These are phyloP conservation scores for Pentamera pediparva DNA, from an alignment of 53 echinoderm and acorn worm genomes.

Conservation along the genomic window DNA sequence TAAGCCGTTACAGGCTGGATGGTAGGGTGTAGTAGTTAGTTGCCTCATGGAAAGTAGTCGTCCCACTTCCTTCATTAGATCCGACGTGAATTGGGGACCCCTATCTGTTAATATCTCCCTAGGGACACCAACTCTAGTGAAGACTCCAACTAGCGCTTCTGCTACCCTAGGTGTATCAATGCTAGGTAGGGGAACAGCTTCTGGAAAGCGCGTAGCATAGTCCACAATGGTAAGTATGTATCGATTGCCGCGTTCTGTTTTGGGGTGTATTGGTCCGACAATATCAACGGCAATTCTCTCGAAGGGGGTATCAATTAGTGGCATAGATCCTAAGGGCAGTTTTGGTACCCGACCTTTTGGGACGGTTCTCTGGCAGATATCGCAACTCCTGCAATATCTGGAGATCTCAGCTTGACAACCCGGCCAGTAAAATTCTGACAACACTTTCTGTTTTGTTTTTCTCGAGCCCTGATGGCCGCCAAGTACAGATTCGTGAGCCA, in stretches of 20 bases:
- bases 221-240: slow-evolving; percentile 43
- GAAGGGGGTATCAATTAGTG: slow-evolving; percentile 41
- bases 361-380: slow-evolving; percentile 47
- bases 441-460: slow-evolving; percentile 35
- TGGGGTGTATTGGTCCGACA: slow-evolving; percentile 45
- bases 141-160: slow-evolving; percentile 31
- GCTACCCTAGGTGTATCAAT: slow-evolving; percentile 52
- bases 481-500: slow-evolving; percentile 42
- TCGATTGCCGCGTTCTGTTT: slow-evolving; percentile 27
- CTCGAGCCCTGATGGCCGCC: slow-evolving; percentile 42
- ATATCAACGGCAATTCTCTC: slow-evolving; percentile 41
- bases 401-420: slow-evolving; percentile 33
- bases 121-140: slow-evolving; percentile 41
- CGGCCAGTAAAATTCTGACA: slow-evolving; percentile 39
- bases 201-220: slow-evolving; percentile 40
- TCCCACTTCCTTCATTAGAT: slow-evolving; percentile 20
- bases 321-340: slow-evolving; percentile 51
- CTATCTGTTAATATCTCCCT: slow-evolving; percentile 11
- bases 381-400: slow-evolving; percentile 41
- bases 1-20: slow-evolving; percentile 26
- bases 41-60: slow-evolving; percentile 11
- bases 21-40: slow-evolving; percentile 19
- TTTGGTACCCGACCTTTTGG: slow-evolving; percentile 39
- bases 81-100: slow-evolving; percentile 26
- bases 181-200: slow-evolving; percentile 33